Evolutionary conservation across 1,140 invertebrate genomes (phyloP).

Genomic region (Drosophila repletoides): DNA sequence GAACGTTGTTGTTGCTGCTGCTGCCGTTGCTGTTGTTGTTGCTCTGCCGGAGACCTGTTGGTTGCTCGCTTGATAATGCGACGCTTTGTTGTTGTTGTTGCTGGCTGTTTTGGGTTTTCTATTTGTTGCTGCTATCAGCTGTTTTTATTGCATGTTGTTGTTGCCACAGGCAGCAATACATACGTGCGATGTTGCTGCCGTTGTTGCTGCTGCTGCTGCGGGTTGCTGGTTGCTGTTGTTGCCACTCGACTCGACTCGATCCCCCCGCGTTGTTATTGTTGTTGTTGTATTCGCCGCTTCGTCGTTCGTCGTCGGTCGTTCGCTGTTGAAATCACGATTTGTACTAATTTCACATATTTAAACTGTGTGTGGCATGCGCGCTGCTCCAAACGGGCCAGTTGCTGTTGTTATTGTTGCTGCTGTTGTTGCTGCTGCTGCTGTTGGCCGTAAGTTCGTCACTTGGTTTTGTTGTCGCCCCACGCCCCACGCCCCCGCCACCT

Average conservation of each 20-base stretch:
- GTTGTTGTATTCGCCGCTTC: constrained; percentile 67
- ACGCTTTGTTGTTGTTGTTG: constrained; percentile 56
- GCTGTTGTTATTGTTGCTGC: constrained; percentile 55
- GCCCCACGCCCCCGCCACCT: constrained; percentile 20
- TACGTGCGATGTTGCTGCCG: constrained; percentile 45
- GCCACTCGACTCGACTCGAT: constrained; percentile 56
- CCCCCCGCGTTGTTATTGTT: constrained; percentile 52
- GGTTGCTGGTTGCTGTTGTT: constrained; percentile 40
- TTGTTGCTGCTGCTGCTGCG: constrained; percentile 39
- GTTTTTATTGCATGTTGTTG: constrained; percentile 77
- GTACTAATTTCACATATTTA: constrained; percentile 83
- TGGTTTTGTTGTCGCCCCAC: constrained; percentile 51
- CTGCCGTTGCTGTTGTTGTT: constrained; percentile 22
- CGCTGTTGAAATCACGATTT: constrained; percentile 82
- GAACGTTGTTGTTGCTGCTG: constrained; percentile 13
- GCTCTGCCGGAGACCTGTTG: constrained; percentile 69
- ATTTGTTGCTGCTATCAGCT: constrained; percentile 75
- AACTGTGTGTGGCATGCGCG: constrained; percentile 82
- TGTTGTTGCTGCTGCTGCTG: constrained; percentile 52
- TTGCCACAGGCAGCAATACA: constrained; percentile 50
- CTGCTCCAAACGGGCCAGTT: constrained; percentile 76
- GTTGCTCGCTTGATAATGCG: constrained; percentile 74
- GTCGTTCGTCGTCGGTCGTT: constrained; percentile 79
- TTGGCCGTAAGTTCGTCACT: constrained; percentile 79
- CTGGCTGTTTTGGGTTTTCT: constrained; percentile 53